A percentile compares a stretch with the other conserved stretches of the same genome.
These are phyloP conservation scores for Brachionus koreanus DNA, from an alignment of 1,140 invertebrate species.

Conservation along the genomic window DNA sequence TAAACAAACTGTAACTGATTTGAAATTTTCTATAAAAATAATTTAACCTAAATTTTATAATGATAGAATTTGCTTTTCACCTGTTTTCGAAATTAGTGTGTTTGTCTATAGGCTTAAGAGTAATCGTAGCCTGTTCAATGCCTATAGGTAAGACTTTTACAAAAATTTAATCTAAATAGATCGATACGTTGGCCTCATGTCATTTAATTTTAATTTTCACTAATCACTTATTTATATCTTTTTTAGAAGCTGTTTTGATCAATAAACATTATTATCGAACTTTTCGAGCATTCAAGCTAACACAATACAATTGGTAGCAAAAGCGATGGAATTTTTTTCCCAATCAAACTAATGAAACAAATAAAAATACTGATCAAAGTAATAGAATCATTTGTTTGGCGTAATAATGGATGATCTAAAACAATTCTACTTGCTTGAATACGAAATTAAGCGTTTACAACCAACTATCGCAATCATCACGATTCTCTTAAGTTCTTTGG, in stretches of 20 bases:
- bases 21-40: background rate
- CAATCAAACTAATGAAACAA: background rate
- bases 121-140: background rate
- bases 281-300: too few relatives aligned
- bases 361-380: background rate
- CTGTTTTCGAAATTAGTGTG: background rate
- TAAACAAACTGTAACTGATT: constrained; percentile 38
- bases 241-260: too few relatives aligned
- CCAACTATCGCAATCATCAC: constrained; percentile 6
- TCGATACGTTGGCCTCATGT: background rate
- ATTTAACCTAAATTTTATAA: constrained; percentile 10
- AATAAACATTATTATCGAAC: too few relatives aligned
- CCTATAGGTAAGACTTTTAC: background rate
- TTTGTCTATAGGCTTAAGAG: background rate
- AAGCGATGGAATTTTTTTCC: background rate
- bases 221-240: too few relatives aligned
- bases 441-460: constrained; percentile 1
- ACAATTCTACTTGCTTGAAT: background rate
- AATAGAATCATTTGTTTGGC: background rate
- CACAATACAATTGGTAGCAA: background rate
- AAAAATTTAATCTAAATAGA: background rate
- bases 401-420: background rate
- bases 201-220: background rate
- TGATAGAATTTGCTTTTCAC: constrained; percentile 14
- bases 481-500: background rate